Evolutionary conservation across 2,888 invertebrate genomes (phyloP), one percentile per base, ranked within the genome.

Genomic region (Omphaloscelis lunosa): DNA sequence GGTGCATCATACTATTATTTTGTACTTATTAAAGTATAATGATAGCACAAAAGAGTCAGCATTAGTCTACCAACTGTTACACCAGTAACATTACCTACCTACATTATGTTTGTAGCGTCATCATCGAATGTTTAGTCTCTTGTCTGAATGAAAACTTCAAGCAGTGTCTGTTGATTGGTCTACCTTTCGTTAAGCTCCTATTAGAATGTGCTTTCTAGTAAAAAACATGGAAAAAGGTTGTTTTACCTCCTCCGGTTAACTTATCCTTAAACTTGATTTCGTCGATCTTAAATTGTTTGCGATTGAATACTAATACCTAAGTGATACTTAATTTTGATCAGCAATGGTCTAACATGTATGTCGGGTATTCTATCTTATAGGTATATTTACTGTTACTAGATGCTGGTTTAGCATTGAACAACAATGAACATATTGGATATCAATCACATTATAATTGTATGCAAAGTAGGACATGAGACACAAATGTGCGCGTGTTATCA

Each of bases 401-500:
- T 29, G 53, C 27, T 61, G 27, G 71, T 56, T 56, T 34, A 41
- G n/a, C 27, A 58, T 11, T 65, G 20, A 34, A 68, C 67, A 62
- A 65, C 29, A 77, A 81, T 29, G 53, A 53, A 78, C 29, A 59
- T 34, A 27, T 51, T 58, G 58, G 73, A 58, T 79, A 78, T 41
- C 56, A 65, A 65, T 59, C 58, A 65, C 23, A 29, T 34, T 65
- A 34, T 9, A 59, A 58, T 63, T 69, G 23, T 51, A 70, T 59
- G 74, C 74, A 74, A 82, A 80, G 34, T 84, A 65, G 84, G 29
- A 58, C 80, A 74, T 20, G 45, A 29, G 12, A 51, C 45, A 63
- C 68, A 73, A 17, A 48, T 59, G 53, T 82, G 80, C 53, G 59
- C 27, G 27, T 74, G 61, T 75, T 83, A 80, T 84, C 85, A 72